Base-by-base conservation (phyloP, 2,113 vertebrate species). In the Heloderma charlesbogerti region DNA sequence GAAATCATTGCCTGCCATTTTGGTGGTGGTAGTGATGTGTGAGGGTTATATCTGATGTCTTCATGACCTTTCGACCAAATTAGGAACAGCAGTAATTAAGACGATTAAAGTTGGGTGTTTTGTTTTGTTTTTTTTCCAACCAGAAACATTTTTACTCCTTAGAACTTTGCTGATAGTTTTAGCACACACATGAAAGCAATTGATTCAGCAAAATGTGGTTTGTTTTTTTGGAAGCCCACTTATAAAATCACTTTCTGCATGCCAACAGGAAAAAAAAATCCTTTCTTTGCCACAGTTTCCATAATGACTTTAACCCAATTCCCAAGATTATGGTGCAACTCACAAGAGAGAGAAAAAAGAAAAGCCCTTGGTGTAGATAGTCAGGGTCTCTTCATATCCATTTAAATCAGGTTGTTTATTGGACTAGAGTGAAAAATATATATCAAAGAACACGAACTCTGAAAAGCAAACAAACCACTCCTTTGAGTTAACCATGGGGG, bases 381-480 rank as follows among this genome's bases (percentile, higher is more conserved):
- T 2, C 88, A 8, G 37, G 25, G 12, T 89, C 25, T 91, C 80
- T 34, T 93, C n/a, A 0, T n/a, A 60, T 69, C 4, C 72, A 92
- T 67, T 48, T 90, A 90, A 91, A 79, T 57, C 18, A 5, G 29
- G 29, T 37, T 90, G 83, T 89, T 92, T 90, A 89, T 37, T 80
- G 27, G 31, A 86, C 40, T 45, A 45, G 34, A 63, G 0, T 67
- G 7, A 51, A 63, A 31, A 29, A 0, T 10, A 43, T 45, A 51
- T 40, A 83, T 45, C 29, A 0, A 63, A 79, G 84, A 84, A 86
- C 8, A 78, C 43, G 77, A 93, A 93, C 83, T 6, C 86, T 94
- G 92, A 92, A 92, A 18, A 94, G 88, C 89, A 96, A 93, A 95
- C 92, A 95, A 90, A 9, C 13, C 51, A n/a, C 85, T 95, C 69